A percentile compares a stretch with the other conserved stretches of the same genome.
Conservation (phyloP, 1,140 invertebrate species). For the Ceratina japonica region DNA sequence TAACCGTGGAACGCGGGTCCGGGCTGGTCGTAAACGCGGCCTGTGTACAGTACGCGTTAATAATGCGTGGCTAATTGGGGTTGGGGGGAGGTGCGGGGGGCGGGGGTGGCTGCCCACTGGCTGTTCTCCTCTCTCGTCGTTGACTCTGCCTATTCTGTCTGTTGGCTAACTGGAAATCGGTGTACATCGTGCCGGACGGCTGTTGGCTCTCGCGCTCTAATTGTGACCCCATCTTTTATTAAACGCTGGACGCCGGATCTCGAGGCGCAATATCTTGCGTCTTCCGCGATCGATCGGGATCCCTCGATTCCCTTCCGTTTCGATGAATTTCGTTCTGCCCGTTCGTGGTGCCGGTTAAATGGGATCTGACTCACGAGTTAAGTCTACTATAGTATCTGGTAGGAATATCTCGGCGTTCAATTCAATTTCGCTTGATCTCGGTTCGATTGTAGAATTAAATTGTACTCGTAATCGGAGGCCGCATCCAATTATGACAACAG, state of each 20-base stretch:
- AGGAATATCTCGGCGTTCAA: background rate
- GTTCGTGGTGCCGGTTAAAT: background rate
- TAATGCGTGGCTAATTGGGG: conserved; percentile 64
- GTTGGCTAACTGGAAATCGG: conserved; percentile 43
- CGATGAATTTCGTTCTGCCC: background rate
- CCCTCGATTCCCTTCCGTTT: background rate
- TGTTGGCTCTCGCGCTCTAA: conserved; percentile 31
- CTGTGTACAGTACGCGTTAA: conserved; percentile 60
- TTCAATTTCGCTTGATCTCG: background rate
- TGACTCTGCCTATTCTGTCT: conserved; percentile 54
- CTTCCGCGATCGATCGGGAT: background rate
- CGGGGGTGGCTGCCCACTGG: background rate
- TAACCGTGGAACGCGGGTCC: conserved; percentile 46
- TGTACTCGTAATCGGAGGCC: background rate
- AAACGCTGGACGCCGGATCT: background rate
- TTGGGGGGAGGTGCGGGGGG: background rate
- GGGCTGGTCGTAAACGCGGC: conserved; percentile 48
- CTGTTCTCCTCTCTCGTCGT: conserved; percentile 43
- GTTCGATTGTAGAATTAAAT: background rate
- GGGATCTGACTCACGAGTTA: background rate
- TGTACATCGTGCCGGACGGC: conserved; percentile 4
- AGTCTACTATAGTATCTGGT: background rate
- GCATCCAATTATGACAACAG: too few relatives aligned
- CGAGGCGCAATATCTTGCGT: background rate
- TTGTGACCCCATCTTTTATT: conserved; percentile 24